Evolutionary conservation across 2,888 invertebrate species (phyloP).

Genomic region (Uloborus plumipes): DNA sequence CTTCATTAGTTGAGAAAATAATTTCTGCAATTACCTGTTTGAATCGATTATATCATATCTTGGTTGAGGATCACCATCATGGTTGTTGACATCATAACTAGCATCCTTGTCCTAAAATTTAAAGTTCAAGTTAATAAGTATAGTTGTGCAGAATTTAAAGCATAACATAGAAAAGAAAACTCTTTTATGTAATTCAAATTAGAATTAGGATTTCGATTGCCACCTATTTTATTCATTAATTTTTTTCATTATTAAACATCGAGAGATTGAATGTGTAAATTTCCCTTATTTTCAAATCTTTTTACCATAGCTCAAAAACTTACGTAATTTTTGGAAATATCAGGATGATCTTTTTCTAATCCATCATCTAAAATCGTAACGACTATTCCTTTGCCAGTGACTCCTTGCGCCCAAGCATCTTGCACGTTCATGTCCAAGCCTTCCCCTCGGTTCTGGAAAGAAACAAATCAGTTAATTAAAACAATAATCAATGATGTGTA

Average conservation of each 20-base stretch:
- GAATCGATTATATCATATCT: conserved; percentile 97
- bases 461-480: not conserved
- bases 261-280: no score
- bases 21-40: conserved; percentile 79
- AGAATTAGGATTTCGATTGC: no score
- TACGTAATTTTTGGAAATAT: conserved; percentile 91
- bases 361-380: conserved; percentile 98
- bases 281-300: no score
- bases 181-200: no score
- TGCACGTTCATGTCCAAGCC: conserved; percentile 97
- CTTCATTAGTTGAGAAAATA: not conserved
- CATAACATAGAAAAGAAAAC: not conserved
- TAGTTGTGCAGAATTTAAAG: no score
- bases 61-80: conserved; percentile 94
- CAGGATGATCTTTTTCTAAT: conserved; percentile 95
- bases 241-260: no score
- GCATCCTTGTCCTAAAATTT: conserved; percentile 88
- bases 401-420: conserved; percentile 93
- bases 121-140: not conserved
- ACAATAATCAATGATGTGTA: not conserved
- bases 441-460: conserved; percentile 78
- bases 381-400: conserved; percentile 93
- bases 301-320: conserved; percentile 73
- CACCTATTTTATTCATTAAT: no score
- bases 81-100: conserved; percentile 96